Evolutionary conservation across 2,113 vertebrate species (phyloP), one percentile per base, ranked within the genome.

Genomic region (Phoenicopterus ruber): DNA sequence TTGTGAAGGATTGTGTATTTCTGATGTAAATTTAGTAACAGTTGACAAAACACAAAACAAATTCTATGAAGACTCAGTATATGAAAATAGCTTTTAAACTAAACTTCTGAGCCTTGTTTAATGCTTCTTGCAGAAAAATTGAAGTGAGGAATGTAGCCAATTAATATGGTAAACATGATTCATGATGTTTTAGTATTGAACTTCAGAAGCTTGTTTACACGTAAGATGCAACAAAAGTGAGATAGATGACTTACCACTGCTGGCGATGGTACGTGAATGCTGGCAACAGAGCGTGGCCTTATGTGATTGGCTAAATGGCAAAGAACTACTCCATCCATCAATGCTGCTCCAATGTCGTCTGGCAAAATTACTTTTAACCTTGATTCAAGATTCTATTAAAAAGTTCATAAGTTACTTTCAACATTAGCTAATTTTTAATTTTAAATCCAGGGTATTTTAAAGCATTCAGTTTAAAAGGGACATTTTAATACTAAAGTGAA

Each of bases 291-390:
- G 22, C 99, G 99, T 15, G 99, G 99, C 95, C 99, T 98, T 95
- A 99, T 99, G 93, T 99, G 99, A 97, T 99, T 99, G 97, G 99
- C 99, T 97, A 99, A 98, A 98, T 99, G 99, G 96, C 99, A 99
- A 92, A 99, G 98, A 78, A 99, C 99, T 21, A 99, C 99, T 20
- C 99, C 99, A 62, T 99, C 99, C 99, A 99, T 99, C 83, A 99
- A 94, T 1, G 99, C 99, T 32, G 98, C 99, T 94, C 99, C 99
- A 17, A 99, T 99, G 46, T 99, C 99, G 22, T 99, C 99, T 34
- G 99, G 99, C 89, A 99, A 98, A 94, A 99, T 98, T n/a, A 99
- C 99, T 97, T 99, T 99, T 93, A 99, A 97, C 93, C 99, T 99
- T 67, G 98, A 99, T 94, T 99, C 99, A 34, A 99, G 98, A 96